Conservation (phyloP, 2,888 invertebrate genomes). For the Acrobasis repandana region DNA sequence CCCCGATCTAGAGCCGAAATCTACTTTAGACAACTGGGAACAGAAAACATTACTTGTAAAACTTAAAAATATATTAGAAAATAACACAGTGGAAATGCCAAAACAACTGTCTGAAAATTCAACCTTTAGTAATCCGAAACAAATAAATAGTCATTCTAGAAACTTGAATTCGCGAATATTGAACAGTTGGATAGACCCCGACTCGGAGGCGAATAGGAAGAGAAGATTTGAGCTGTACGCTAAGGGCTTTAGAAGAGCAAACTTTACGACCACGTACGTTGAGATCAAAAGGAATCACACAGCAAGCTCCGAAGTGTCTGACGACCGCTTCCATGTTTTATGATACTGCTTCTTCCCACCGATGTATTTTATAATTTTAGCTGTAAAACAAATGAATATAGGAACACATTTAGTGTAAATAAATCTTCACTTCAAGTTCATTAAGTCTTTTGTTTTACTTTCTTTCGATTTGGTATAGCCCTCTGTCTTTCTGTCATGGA, state of each 20-base stretch:
- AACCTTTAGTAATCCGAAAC: constrained; percentile 60
- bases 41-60: constrained; percentile 48
- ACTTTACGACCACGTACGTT: constrained; percentile 61
- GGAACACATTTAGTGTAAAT: constrained; percentile 23
- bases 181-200: constrained; percentile 46
- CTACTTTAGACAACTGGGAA: constrained; percentile 26
- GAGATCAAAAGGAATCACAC: constrained; percentile 68
- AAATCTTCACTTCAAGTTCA: background rate
- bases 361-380: constrained; percentile 28
- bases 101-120: constrained; percentile 26
- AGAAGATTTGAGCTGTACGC: constrained; percentile 57
- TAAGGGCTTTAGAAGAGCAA: constrained; percentile 48
- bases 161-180: constrained; percentile 52
- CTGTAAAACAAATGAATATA: background rate
- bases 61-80: constrained; percentile 51
- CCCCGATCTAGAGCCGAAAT: background rate
- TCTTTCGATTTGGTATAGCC: background rate
- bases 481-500: background rate
- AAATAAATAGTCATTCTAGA: constrained; percentile 72
- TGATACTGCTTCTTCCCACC: constrained; percentile 32
- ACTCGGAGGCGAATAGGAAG: constrained; percentile 56
- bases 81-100: background rate
- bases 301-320: constrained; percentile 24
- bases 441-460: background rate
- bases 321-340: background rate